A percentile compares a stretch with the other conserved stretches of the same genome.
phyloP scores from a whole-genome alignment of 2,888 invertebrate species.

The Graphium colonna region DNA sequence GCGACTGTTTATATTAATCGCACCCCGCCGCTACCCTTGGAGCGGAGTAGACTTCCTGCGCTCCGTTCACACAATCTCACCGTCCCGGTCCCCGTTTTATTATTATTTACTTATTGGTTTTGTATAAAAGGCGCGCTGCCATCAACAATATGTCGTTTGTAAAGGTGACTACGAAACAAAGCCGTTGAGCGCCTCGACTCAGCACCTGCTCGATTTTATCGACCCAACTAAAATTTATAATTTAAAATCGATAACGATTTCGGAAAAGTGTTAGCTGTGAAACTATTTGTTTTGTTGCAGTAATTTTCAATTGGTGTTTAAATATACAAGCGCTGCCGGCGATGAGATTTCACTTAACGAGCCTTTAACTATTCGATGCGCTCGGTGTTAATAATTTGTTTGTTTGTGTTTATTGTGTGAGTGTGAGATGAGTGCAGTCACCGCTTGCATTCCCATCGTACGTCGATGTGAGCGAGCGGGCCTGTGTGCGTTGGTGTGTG shows the following conservation, averaged over 20 bases:
- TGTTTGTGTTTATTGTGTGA: constrained; percentile 78
- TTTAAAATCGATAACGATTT: constrained; percentile 20
- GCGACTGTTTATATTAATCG: constrained; percentile 3
- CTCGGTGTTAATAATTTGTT: constrained; percentile 70
- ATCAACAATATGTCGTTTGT: constrained; percentile 74
- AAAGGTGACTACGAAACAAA: constrained; percentile 76
- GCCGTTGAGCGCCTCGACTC: constrained; percentile 65
- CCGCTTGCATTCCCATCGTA: constrained; percentile 74
- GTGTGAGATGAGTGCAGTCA: constrained; percentile 79
- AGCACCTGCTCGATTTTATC: constrained; percentile 63
- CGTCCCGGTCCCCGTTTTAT: constrained; percentile 63
- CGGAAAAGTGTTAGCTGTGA: constrained; percentile 1
- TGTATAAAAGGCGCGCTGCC: constrained; percentile 66
- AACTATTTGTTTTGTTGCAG: constrained; percentile 6
- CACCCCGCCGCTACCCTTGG: constrained; percentile 44
- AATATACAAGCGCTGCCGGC: constrained; percentile 19
- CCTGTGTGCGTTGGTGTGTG: constrained; percentile 58
- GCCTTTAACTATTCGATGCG: constrained; percentile 52
- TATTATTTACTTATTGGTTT: constrained; percentile 75
- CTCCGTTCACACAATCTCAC: constrained; percentile 67
- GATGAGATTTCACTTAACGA: constrained; percentile 34
- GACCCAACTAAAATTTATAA: constrained; percentile 26
- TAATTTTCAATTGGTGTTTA: too few species aligned
- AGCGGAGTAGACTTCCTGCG: constrained; percentile 67
- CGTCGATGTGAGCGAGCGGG: constrained; percentile 52